These are phyloP conservation scores for Hanleya hanleyi DNA, from an alignment of 2,888 invertebrate genomes.

Conservation along the genomic window DNA sequence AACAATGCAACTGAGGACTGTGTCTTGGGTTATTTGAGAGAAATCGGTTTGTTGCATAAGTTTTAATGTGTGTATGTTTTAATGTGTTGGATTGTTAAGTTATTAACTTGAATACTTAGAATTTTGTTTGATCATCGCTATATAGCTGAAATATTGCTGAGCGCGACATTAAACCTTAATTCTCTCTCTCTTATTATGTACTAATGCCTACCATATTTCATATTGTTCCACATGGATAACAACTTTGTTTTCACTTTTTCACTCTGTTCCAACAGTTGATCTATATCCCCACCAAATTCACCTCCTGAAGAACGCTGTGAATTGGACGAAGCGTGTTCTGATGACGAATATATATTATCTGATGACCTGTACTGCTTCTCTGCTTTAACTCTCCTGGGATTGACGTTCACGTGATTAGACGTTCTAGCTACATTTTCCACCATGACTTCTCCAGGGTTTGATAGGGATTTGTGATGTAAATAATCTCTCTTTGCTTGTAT, in stretches of 20 bases:
- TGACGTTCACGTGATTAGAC: too few species aligned
- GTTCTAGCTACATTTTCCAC: neutral
- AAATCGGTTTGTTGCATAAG: too few species aligned
- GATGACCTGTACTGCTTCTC: conserved; percentile 7
- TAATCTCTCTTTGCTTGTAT: neutral
- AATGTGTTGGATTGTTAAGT: too few species aligned
- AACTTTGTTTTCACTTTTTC: conserved; percentile 86
- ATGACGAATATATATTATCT: neutral
- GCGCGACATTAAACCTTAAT: too few species aligned
- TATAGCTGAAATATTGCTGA: too few species aligned
- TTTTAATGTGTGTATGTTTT: too few species aligned
- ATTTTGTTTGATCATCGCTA: too few species aligned
- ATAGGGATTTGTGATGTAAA: neutral
- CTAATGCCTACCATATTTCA: conserved; percentile 91
- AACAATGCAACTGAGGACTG: too few species aligned
- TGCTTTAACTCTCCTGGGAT: too few species aligned
- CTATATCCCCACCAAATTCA: conserved; percentile 12
- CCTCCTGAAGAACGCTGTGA: neutral
- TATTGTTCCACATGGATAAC: conserved; percentile 92
- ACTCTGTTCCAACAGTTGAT: conserved; percentile 56
- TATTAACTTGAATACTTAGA: too few species aligned
- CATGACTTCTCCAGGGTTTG: neutral
- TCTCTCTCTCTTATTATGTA: too few species aligned
- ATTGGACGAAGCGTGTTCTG: neutral
- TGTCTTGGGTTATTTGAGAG: too few species aligned